Percentiles rank a stretch among this genome's conserved stretches.
Evolutionary conservation across 1,140 invertebrate species (phyloP).

Genomic region (Metaphire vulgaris): DNA sequence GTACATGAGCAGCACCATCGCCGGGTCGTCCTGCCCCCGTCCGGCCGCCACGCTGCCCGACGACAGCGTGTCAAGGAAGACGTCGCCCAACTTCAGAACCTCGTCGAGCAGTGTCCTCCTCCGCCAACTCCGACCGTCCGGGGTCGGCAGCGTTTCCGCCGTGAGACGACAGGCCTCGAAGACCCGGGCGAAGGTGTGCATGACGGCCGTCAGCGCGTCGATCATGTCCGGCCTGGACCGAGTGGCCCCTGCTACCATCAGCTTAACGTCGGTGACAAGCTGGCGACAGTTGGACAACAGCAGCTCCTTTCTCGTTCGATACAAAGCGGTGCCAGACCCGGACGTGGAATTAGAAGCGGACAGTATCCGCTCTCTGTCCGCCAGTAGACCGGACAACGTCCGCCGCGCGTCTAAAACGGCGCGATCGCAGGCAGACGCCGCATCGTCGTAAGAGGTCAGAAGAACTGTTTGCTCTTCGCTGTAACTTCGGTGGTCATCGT

Average conservation of each 20-base stretch:
- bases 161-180: background rate
- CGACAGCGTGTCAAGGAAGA: background rate
- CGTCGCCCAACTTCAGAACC: background rate
- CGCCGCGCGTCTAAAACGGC: background rate
- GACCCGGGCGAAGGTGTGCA: background rate
- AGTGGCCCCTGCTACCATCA: background rate
- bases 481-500: too few species aligned
- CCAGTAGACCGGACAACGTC: background rate
- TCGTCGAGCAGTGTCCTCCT: background rate
- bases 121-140: too few species aligned
- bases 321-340: background rate
- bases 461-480: background rate
- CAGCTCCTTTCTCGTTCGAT: background rate
- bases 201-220: background rate
- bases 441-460: background rate
- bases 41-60: background rate
- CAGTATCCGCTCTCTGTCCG: background rate
- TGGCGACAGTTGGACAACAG: background rate
- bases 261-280: background rate
- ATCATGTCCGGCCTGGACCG: background rate
- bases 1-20: background rate
- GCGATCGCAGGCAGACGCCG: background rate
- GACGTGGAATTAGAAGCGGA: background rate
- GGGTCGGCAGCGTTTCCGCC: background rate
- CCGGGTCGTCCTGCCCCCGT: background rate